Evolutionary conservation across 2,888 invertebrate species (phyloP), one percentile per base, ranked within the genome.

Genomic region (Pemphredon lugubris): DNA sequence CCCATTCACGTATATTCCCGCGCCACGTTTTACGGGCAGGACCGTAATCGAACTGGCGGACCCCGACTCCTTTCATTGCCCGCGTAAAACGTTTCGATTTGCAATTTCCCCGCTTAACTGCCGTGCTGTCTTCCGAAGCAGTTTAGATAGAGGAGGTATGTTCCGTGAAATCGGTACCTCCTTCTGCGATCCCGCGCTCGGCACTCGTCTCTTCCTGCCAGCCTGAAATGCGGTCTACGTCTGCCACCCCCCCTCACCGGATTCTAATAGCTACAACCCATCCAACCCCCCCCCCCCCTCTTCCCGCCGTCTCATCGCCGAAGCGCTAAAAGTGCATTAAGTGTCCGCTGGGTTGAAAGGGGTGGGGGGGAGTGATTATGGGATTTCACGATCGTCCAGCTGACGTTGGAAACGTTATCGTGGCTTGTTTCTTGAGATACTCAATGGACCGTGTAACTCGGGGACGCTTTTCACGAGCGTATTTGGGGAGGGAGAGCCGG

Each of bases 11-110:
- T 73, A 63, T 44, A 74, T 63, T 58, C 50, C 39, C 20, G 60
- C 32, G 57, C 64, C 61, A 58, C 69, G 72, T 66, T 77, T 77
- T 77, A 77, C 70, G 69, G 60, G 48, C 50, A 53, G 65, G 61
- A 37, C 44, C 59, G 66, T 57, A 70, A 70, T 83, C 83, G 83
- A 83, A 81, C 80, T 76, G 79, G 80, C 77, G 79, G 73, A 74
- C 71, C 70, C 65, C 57, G 68, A 61, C 66, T 81, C 71, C 79
- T 85, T 84, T 84, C 84, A 79, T 85, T 84, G 84, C 81, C 77
- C 73, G 76, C 85, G 84, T 85, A 84, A 84, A 85, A 85, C 82
- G 83, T 85, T 86, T 86, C 86, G 84, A 86, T 86, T 85, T 85
- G 85, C 85, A 86, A 86, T 86, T 84, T 85, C 76, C 71, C 67